A percentile compares a stretch with the other conserved stretches of the same genome.
Conservation (phyloP, 2,797 vertebrate species). For the Cuniculus paca region DNA sequence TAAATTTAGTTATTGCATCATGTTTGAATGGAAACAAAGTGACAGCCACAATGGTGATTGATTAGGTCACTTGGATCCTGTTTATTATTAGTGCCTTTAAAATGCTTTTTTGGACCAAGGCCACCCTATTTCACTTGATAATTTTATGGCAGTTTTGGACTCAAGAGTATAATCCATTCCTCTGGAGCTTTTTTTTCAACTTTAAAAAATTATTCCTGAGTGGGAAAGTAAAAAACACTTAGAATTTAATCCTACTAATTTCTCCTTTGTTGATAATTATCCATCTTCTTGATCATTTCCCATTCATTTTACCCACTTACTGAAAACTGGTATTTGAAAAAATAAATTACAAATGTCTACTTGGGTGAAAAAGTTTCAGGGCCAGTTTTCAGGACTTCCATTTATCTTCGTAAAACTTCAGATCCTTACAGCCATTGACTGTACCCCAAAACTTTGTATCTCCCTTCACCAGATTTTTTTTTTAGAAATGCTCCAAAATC, state of each 20-base stretch:
- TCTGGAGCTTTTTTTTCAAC: not conserved
- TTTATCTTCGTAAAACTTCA: constrained; percentile 11
- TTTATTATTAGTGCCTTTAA: constrained; percentile 52
- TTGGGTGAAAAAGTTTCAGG: not conserved
- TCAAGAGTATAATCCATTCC: constrained; percentile 42
- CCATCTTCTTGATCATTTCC: not conserved
- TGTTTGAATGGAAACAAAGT: constrained; percentile 43
- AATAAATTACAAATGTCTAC: constrained; percentile 5
- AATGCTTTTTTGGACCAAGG: constrained; percentile 53
- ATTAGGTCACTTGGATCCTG: constrained; percentile 52
- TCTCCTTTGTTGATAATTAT: not conserved
- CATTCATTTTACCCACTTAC: not conserved
- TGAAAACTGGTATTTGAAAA: constrained; percentile 4
- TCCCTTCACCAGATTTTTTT: not conserved
- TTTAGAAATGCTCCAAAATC: constrained; percentile 7
- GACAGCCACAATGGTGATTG: not conserved
- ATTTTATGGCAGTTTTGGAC: constrained; percentile 37
- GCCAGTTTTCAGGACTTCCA: constrained; percentile 2
- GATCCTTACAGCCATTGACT: not conserved
- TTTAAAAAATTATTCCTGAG: constrained; percentile 43
- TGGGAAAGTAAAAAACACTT: constrained; percentile 36
- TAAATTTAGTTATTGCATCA: constrained; percentile 30
- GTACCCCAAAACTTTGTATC: not conserved
- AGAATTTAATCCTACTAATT: constrained; percentile 28
- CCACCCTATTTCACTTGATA: not conserved